Base-by-base conservation (phyloP, 2,888 invertebrate species). In the Uloborus plumipes region DNA sequence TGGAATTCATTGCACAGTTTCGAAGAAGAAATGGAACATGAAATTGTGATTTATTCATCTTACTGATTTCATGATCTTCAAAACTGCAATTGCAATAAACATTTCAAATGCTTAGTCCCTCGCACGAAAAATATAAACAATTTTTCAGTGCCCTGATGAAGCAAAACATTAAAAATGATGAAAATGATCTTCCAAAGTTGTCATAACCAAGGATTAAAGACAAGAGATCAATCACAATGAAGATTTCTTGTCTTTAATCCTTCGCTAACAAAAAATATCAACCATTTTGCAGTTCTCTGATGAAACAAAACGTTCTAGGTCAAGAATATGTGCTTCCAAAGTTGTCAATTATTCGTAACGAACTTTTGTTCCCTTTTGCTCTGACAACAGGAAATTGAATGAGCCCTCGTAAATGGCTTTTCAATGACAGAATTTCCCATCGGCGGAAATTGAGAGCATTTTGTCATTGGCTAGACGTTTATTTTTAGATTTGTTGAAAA, bases 311-410 rank as follows among this genome's bases (percentile, higher is more conserved):
- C 18, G 9, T n/a, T 16, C 20, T 55, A 15, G 15, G 55, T 16
- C 20, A n/a, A 55, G n/a, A 20, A 16, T n/a, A 55, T 55, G 55
- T 16, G 20, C 55, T 11, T 55, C 20, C 20, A 55, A 55, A 55
- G 55, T 55, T 9, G 18, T 53, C 66, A 65, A 65, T 66, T 20
- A 22, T 75, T 67, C 58, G 66, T 59, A 67, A 75, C 67, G 58
- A 58, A 66, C 59, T 58, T 51, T 65, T 26, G 31, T 22, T 47
- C 47, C 58, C 51, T 61, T 59, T 50, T 31, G 49, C 61, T 18
- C 62, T 61, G 69, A 69, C 69, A 69, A 69, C 76, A 76, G 76
- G 76, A 76, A 76, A 76, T 69, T 76, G 76, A 76, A 76, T 51
- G 62, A 53, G 53, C 61, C 61, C 53, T 53, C 51, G 61, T 76